These are phyloP conservation scores for Venustaconcha ellipsiformis DNA, from an alignment of 1,140 invertebrate genomes.

Conservation along the genomic window DNA sequence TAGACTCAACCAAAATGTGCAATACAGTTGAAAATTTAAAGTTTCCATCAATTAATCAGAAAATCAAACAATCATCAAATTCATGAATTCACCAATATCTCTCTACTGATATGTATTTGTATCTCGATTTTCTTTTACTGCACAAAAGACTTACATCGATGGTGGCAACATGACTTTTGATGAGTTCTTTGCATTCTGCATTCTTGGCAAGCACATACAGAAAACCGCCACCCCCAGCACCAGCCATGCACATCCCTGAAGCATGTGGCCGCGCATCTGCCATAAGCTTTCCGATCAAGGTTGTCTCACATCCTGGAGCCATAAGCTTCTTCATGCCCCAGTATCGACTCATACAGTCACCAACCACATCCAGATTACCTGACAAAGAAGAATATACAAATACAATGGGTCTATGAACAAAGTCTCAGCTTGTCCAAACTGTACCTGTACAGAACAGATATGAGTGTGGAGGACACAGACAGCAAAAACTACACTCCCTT, in stretches of 20 bases:
- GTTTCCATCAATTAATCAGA: neutral
- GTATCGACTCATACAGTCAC: slow-evolving; percentile 66
- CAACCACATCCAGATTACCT: slow-evolving; percentile 66
- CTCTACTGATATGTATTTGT: neutral
- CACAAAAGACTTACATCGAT: slow-evolving; percentile 20
- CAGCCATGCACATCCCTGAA: slow-evolving; percentile 66
- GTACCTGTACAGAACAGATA: neutral
- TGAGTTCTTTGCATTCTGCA: slow-evolving; percentile 27
- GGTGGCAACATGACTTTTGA: slow-evolving; percentile 39
- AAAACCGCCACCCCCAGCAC: slow-evolving; percentile 72
- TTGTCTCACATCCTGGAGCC: slow-evolving; percentile 71
- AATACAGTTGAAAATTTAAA: neutral
- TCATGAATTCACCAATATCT: neutral
- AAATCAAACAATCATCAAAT: neutral
- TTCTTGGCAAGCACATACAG: slow-evolving; percentile 67
- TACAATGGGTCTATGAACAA: no score
- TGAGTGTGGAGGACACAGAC: no score
- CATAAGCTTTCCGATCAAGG: slow-evolving; percentile 63
- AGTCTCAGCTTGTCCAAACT: neutral
- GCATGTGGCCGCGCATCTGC: slow-evolving; percentile 53
- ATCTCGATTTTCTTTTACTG: neutral
- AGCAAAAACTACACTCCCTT: no score
- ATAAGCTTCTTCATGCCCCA: slow-evolving; percentile 71
- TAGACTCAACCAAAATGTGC: no score
- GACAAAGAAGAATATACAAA: neutral